A percentile compares a stretch with the other conserved stretches of the same genome.
These are phyloP conservation scores for Pterobdella sp. DNA, from an alignment of 2,888 invertebrate genomes.

Conservation along the genomic window DNA sequence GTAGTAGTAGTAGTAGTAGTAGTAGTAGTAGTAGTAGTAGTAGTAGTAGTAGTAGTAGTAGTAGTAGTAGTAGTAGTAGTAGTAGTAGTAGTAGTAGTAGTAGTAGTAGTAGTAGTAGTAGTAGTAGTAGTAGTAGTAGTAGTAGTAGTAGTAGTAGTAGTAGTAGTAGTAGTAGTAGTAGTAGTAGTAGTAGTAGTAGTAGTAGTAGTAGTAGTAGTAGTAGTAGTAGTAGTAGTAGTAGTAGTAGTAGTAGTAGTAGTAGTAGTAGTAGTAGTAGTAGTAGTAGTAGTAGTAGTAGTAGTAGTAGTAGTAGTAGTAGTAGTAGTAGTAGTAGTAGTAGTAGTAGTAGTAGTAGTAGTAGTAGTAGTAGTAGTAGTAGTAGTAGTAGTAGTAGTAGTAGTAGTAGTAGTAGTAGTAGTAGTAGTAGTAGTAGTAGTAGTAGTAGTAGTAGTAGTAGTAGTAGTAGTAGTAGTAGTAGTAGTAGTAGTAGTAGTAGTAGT, in stretches of 20 bases:
- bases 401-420: constrained; percentile 20
- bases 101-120: constrained; percentile 19
- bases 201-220: constrained; percentile 19
- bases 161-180: constrained; percentile 19
- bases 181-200: constrained; percentile 9
- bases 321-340: constrained; percentile 19
- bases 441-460: constrained; percentile 18
- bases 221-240: constrained; percentile 19
- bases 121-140: constrained; percentile 12
- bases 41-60: constrained; percentile 19
- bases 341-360: constrained; percentile 16
- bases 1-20: constrained; percentile 18
- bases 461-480: constrained; percentile 17
- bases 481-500: constrained; percentile 19
- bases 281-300: constrained; percentile 15
- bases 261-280: constrained; percentile 19
- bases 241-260: constrained; percentile 11
- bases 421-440: constrained; percentile 19
- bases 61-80: constrained; percentile 19
- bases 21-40: constrained; percentile 10
- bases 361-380: constrained; percentile 15
- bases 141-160: constrained; percentile 18
- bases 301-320: constrained; percentile 16
- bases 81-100: constrained; percentile 11
- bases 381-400: constrained; percentile 18